phyloP scores from a whole-genome alignment of 1,140 invertebrate species.

The Drosophila insularis region DNA sequence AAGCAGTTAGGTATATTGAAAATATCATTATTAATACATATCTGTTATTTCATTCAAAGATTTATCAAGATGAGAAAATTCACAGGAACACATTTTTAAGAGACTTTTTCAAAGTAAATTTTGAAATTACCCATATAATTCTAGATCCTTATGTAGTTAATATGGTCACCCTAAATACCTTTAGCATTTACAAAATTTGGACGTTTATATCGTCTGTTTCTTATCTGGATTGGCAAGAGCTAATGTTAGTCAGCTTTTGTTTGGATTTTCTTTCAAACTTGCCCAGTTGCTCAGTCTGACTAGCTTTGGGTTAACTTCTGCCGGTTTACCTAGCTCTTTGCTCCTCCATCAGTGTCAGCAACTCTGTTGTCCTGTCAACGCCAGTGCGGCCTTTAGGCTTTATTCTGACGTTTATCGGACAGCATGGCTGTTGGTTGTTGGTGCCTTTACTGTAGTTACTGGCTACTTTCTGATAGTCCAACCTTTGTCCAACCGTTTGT shows the following conservation, averaged over 20 bases:
- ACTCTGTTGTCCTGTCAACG: conserved; percentile 54
- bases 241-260: conserved; percentile 4
- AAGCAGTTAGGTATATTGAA: too few species aligned
- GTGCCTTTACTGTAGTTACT: conserved; percentile 8
- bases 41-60: too few species aligned
- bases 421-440: conserved; percentile 38
- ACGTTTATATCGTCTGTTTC: neutral
- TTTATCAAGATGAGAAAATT: too few species aligned
- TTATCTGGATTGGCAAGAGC: neutral
- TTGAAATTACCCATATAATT: too few species aligned
- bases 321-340: conserved; percentile 22
- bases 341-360: conserved; percentile 63
- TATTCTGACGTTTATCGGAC: conserved; percentile 56
- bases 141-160: too few species aligned
- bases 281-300: conserved; percentile 6
- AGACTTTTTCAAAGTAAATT: too few species aligned
- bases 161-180: too few species aligned
- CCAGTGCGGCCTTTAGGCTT: conserved; percentile 26
- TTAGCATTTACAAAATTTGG: neutral
- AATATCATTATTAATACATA: too few species aligned
- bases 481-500: conserved; percentile 38
- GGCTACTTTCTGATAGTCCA: neutral
- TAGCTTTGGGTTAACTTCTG: conserved; percentile 18
- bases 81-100: too few species aligned
- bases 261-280: conserved; percentile 5